Evolutionary conservation across 2,797 vertebrate species (phyloP), one percentile per base, ranked within the genome.

Genomic region (Rhincodon typus): DNA sequence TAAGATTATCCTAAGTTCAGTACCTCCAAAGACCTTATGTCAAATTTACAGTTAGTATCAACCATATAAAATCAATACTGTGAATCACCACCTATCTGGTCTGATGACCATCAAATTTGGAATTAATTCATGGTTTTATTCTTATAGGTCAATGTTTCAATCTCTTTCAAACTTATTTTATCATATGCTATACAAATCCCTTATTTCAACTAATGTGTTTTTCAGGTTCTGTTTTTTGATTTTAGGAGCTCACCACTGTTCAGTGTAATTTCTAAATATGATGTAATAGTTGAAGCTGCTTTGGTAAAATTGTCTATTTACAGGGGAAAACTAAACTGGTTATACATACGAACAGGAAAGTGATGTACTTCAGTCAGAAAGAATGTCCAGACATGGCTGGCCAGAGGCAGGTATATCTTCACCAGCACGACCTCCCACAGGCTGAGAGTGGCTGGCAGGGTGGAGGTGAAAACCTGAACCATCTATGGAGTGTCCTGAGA

Each of bases 231-330:
- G 30, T 94, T 2, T 72, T 69, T 70, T 94, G 72, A 46, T 46
- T 38, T 21, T 96, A 99, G 99, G 98, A 97, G 95, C 96, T 99
- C 6, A 97, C 96, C 17, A 97, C 98, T 5, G 97, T 50, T 97
- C 0, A 98, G 98, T 91, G 96, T 99, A 94, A 97, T 99, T 95
- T 96, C 98, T 17, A 99, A 99, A 77, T 97, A 97, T 57, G 99
- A 99, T 97, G 98, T 99, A 98, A 99, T 99, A 0, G 98, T 99
- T 2, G 99, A 99, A 97, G 98, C 99, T 0, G 98, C 99, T 34
- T 97, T 99, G 96, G 98, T 98, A 94, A 99, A 99, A 97, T 98
- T 99, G 91, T 99, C 98, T 99, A 99, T 0, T 97, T 98, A 0
- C 96, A 99, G 96, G 98, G 98, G 96, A 98, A 97, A 96, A 98